A percentile compares a stretch with the other conserved stretches of the same genome.
phyloP scores from a whole-genome alignment of 2,888 invertebrate species.

The Neocrepidodera transversa region DNA sequence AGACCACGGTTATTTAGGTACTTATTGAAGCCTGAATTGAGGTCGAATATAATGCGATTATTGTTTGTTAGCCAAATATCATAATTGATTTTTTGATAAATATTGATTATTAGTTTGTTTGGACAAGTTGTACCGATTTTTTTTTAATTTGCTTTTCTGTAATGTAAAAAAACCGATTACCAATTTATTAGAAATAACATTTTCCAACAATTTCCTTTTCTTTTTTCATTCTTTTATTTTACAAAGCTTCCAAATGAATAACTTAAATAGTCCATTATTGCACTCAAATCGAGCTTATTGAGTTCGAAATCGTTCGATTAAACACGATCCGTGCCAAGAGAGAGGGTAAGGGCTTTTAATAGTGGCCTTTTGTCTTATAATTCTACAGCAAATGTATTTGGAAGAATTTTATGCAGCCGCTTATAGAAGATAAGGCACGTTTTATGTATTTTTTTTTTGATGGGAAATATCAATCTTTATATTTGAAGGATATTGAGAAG shows the following conservation, averaged over 20 bases:
- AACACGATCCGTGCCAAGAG: not conserved
- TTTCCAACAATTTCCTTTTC: no score
- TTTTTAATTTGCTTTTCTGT: no score
- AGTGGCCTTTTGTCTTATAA: not conserved
- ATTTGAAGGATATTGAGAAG: not conserved
- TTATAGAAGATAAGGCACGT: not conserved
- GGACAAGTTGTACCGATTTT: no score
- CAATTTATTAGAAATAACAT: no score
- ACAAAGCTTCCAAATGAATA: not conserved
- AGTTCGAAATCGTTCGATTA: not conserved
- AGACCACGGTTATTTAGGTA: not conserved
- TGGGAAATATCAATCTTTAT: not conserved
- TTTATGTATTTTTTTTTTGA: not conserved
- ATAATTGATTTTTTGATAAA: no score
- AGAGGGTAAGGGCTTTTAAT: not conserved
- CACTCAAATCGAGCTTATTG: not conserved
- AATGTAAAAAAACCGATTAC: no score
- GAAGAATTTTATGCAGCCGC: not conserved
- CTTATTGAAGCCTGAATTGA: not conserved
- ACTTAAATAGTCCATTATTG: not conserved
- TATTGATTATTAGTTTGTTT: no score
- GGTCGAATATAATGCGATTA: slow-evolving; percentile 12
- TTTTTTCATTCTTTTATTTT: no score
- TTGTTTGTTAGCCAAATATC: slow-evolving; percentile 20
- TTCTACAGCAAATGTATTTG: not conserved